Evolutionary conservation across 2,113 vertebrate species (phyloP), one percentile per base, ranked within the genome.

Genomic region (Pelecanoides urinatrix): DNA sequence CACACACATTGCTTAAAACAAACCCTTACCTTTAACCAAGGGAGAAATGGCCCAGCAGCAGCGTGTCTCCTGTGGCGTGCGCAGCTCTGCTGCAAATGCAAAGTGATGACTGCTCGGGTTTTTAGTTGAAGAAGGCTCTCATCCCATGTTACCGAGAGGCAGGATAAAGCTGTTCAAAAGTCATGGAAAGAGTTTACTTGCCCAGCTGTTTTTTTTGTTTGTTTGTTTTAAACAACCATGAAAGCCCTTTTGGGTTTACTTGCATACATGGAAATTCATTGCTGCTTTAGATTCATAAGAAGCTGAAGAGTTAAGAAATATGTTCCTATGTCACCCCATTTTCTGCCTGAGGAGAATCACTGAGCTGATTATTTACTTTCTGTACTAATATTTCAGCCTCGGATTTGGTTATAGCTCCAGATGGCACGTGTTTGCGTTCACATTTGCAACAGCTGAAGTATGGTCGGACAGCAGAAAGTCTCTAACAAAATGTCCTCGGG

Each of bases 21-120:
- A 47, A 16, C 16, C 4, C 10, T 53, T 30, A 25, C 34, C 45
- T 89, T 62, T 49, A 55, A n/a, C 8, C 29, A 21, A 30, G 36
- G 38, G 29, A 88, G n/a, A 62, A 55, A 50, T 6, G 4, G 16
- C 27, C 21, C 49, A 20, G 52, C 3, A 78, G 40, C 29, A 68
- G 47, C 38, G 34, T 3, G 3, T 36, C 34, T 86, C 23, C 53
- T 19, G 14, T 3, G 20, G 49, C 1, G 2, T 7, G 11, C 0
- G 2, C 34, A 26, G 74, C 45, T 67, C 44, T 59, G 34, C 81
- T 49, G 63, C 34, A 40, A 25, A 22, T 29, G 38, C 71, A 34
- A 30, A 67, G 47, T 4, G 30, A 19, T 32, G n/a, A 23, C 19
- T 50, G 27, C 63, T 58, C 1, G 4, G 40, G 30, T 12, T 76